Conservation (phyloP, 2,797 vertebrate genomes). For the Coregonus ussuriensis region DNA sequence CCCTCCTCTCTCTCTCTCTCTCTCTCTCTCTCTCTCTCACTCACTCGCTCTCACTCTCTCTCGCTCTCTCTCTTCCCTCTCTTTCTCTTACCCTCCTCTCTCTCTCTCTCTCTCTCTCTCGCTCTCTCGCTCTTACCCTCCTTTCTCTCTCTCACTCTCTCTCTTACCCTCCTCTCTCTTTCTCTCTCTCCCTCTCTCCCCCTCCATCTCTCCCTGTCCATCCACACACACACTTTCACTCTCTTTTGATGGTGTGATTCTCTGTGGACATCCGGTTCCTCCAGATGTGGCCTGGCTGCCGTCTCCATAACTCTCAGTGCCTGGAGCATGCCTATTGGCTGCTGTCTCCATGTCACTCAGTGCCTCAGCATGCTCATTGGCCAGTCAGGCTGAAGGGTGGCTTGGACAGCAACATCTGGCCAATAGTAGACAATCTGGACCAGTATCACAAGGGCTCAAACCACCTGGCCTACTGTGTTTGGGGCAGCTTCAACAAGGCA, state of each 20-base stretch:
- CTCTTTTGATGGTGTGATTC: conserved; percentile 26
- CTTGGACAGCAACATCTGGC: conserved; percentile 36
- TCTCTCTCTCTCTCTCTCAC: no score
- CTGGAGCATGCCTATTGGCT: conserved; percentile 24
- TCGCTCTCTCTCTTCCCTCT: background rate
- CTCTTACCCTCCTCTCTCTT: background rate
- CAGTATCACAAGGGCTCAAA: background rate
- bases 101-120: background rate
- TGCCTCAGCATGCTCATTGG: conserved; percentile 33
- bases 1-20: background rate
- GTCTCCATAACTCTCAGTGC: conserved; percentile 22
- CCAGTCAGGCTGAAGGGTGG: conserved; percentile 33
- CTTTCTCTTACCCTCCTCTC: background rate
- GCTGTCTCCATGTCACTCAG: conserved; percentile 26
- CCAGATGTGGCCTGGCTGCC: conserved; percentile 49
- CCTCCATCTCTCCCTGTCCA: background rate
- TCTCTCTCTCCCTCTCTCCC: background rate
- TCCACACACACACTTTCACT: background rate
- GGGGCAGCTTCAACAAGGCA: background rate
- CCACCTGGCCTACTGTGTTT: background rate
- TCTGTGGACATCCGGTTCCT: background rate
- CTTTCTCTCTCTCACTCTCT: no score
- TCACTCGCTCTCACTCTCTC: conserved; percentile 7
- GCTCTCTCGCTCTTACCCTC: conserved; percentile 13
- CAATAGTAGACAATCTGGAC: conserved; percentile 16